Base-by-base conservation (phyloP, 2,113 vertebrate genomes). In the Saccopteryx bilineata region DNA sequence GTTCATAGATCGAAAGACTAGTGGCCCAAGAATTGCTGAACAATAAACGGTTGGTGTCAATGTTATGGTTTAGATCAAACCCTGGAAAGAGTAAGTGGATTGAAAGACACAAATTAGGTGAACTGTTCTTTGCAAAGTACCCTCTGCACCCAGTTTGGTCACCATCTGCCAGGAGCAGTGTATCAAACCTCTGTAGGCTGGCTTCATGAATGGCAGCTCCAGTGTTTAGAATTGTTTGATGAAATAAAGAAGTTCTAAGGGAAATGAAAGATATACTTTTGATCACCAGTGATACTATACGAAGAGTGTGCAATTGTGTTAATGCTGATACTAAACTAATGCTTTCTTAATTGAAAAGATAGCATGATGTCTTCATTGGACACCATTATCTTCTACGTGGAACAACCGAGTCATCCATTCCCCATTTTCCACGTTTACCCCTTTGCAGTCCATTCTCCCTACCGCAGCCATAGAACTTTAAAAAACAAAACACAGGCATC, bases 11-110 rank as follows among this genome's bases (percentile, higher is more conserved):
- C 97, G 95, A 97, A 98, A 98, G 89, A 92, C 87, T 92, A 95
- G 87, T 90, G 97, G 90, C 97, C 96, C 93, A 97, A 95, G 95
- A 96, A 90, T 93, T 97, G 83, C 96, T 98, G 94, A 98, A 98
- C 98, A 98, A 98, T 98, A 98, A 98, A 98, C 10, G 65, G 23
- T 79, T 84, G 61, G 86, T 97, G 94, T 96, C 97, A 94, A 52
- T 95, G 97, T 97, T 98, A 97, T 91, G 90, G 83, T 85, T 98
- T 93, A 91, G 94, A 95, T 97, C 92, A 93, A 98, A 97, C 82
- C 97, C 68, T 92, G 83, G 21, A n/a, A 28, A 7, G 90, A 95
- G 56, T 94, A 91, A 90, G 1, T 80, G 52, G 28, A n/a, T 12
- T 66, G 24, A 74, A 87, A 61, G 15, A 48, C 39, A 74, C 91